Conservation (phyloP, 2,113 vertebrate species). For the Odobenus rosmarus region DNA sequence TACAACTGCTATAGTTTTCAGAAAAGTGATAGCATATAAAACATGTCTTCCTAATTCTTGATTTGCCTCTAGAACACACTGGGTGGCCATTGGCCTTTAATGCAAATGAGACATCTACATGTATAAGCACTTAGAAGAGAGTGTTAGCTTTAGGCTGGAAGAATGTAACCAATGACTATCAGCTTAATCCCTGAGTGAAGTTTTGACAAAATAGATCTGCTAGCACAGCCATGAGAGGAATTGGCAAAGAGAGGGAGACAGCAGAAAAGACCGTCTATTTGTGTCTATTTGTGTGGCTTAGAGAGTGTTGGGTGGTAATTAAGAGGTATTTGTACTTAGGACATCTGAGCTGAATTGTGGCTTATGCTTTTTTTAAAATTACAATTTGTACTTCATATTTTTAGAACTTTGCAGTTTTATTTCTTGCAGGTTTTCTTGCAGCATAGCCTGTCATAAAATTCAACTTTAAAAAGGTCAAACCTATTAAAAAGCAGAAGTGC, state of each 20-base stretch:
- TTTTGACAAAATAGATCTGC: not conserved
- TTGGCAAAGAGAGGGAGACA: not conserved
- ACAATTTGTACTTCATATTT: slow-evolving; percentile 49
- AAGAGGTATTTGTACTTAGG: slow-evolving; percentile 2
- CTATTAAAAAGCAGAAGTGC: slow-evolving; percentile 71
- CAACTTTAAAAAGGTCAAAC: slow-evolving; percentile 73
- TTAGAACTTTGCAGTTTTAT: slow-evolving; percentile 55
- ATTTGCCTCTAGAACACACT: not conserved
- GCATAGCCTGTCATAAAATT: slow-evolving; percentile 59
- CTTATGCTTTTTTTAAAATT: slow-evolving; percentile 22
- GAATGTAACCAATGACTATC: not conserved
- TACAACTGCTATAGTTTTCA: not conserved
- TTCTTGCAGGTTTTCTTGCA: slow-evolving; percentile 59
- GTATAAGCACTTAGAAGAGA: not conserved
- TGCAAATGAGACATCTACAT: not conserved
- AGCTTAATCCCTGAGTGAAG: not conserved
- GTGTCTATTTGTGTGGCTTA: not conserved
- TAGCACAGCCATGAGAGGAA: not conserved
- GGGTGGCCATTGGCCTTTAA: not conserved
- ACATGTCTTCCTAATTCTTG: not conserved
- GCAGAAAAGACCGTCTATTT: not conserved
- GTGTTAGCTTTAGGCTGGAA: not conserved
- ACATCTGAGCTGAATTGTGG: slow-evolving; percentile 21
- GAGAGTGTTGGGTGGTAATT: not conserved
- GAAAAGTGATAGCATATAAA: not conserved